Base-by-base conservation (phyloP, 2,888 invertebrate genomes). In the Sarcophaga subvicina region DNA sequence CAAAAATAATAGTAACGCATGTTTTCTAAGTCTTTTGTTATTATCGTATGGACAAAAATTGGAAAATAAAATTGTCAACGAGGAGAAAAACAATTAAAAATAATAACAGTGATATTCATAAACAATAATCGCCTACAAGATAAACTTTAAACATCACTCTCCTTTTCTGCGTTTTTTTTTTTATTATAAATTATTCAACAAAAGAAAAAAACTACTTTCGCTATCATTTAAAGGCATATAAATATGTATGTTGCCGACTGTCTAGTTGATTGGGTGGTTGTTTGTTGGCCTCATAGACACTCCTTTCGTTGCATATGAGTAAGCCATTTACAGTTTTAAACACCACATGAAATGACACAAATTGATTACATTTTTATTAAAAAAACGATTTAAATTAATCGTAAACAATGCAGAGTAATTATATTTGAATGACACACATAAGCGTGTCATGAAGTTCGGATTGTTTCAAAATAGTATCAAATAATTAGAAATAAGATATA, bases 181-280 rank as follows among this genome's bases (percentile, higher is more conserved):
- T 66, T n/a, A 20, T 37, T 22, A 22, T 49, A 70, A 2, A 54
- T 25, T 70, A n/a, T 76, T 70, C 37, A 22, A 12, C 14, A 60
- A 47, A 25, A 14, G 59, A 71, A 66, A 71, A 20, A 86, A 83
- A 86, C 86, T 78, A 86, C 86, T 86, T 86, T 86, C 86, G 86
- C 86, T 86, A 78, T 86, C 83, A 80, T 78, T 71, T 37, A 37
- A 37, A 37, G 60, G 54, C 71, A 64, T 62, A 66, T 25, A 59
- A 25, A 67, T 20, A 77, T 22, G 49, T 17, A 14, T 17, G 54
- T 60, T 83, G 72, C 27, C 49, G 73, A 60, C 37, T 72, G 47
- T 12, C 47, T 62, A 25, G 54, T 20, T 84, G 59, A n/a, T 45
- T 70, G 14, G 12, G 37, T 66, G 49, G 37, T 54, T 72, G 64